These are phyloP conservation scores for Chironomus striatipennis DNA, from an alignment of 1,140 invertebrate species.

Conservation along the genomic window DNA sequence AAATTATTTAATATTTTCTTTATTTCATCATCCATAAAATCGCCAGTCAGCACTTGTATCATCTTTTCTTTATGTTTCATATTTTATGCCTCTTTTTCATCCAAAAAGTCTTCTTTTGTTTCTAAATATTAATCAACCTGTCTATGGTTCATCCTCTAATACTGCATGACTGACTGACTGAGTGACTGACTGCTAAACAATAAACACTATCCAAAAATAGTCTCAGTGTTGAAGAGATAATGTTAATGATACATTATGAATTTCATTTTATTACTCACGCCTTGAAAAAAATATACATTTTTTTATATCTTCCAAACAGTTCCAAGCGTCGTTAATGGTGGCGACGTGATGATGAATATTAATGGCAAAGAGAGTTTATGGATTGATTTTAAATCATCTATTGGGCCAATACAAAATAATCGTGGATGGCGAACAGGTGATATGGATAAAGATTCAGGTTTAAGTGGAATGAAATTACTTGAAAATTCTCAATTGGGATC, in stretches of 20 bases:
- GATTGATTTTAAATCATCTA: constrained; percentile 47
- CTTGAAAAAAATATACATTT: background rate
- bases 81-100: background rate
- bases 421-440: constrained; percentile 60
- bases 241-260: constrained; percentile 3
- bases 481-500: constrained; percentile 47
- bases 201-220: background rate
- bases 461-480: constrained; percentile 50
- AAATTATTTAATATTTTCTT: background rate
- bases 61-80: background rate
- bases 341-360: constrained; percentile 55
- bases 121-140: constrained; percentile 14
- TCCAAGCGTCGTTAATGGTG: constrained; percentile 45
- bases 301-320: constrained; percentile 28
- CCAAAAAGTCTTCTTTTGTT: background rate
- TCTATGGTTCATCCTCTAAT: background rate
- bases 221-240: background rate
- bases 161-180: background rate
- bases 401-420: background rate
- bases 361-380: constrained; percentile 64
- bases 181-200: background rate
- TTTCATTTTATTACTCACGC: background rate
- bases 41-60: too few species aligned
- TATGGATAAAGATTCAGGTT: constrained; percentile 52
- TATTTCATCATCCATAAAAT: too few species aligned